Evolutionary conservation across 2,888 invertebrate genomes (phyloP).

Genomic region (Andrena chrysosceles): DNA sequence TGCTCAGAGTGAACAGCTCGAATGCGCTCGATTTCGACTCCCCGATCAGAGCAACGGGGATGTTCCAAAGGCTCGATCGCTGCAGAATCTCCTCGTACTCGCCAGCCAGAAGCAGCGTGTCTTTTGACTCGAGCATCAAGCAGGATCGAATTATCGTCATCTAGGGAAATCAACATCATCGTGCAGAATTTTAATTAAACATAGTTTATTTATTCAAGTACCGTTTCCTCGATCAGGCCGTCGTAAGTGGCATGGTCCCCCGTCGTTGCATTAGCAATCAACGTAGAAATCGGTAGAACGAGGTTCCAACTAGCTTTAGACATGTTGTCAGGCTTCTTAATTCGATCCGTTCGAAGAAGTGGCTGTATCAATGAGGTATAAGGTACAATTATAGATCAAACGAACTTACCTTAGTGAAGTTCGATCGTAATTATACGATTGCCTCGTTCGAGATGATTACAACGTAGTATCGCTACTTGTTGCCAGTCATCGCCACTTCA

Average conservation of each 20-base stretch:
- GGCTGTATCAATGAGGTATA: not conserved
- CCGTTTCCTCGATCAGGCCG: slow-evolving; percentile 41
- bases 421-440: no score
- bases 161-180: slow-evolving; percentile 16
- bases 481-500: no score
- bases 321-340: not conserved
- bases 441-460: no score
- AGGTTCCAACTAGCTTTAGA: not conserved
- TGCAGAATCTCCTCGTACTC: slow-evolving; percentile 49
- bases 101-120: slow-evolving; percentile 54
- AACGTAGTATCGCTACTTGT: no score
- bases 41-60: slow-evolving; percentile 50
- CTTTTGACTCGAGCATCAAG: not conserved
- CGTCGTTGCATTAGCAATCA: not conserved
- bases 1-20: slow-evolving; percentile 23
- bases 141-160: slow-evolving; percentile 38
- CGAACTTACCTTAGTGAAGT: no score
- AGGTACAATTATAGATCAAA: no score
- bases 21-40: slow-evolving; percentile 36
- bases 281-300: slow-evolving; percentile 15
- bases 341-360: not conserved
- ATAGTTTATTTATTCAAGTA: not conserved
- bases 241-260: slow-evolving; percentile 3
- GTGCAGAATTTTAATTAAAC: not conserved
- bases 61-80: not conserved